A percentile compares a stretch with the other conserved stretches of the same genome.
Evolutionary conservation across 2,113 vertebrate genomes (phyloP).

Genomic region (Pungitius pungitius): DNA sequence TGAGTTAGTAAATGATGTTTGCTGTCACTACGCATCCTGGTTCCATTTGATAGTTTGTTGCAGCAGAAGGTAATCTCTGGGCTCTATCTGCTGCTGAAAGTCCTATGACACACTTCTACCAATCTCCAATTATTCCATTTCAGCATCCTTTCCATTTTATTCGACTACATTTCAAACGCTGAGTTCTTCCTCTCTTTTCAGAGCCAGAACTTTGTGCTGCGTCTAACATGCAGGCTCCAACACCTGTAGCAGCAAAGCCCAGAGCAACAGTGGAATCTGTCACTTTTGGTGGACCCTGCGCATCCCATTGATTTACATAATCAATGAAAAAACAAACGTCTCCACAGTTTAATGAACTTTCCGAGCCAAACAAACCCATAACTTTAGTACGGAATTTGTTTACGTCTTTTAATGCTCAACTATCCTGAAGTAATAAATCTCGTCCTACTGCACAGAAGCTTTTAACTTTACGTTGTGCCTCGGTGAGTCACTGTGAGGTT

Average conservation of each 20-base stretch:
- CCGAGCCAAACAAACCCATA: constrained; percentile 10
- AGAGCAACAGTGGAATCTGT: background rate
- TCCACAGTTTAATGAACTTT: constrained; percentile 36
- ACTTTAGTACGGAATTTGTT: constrained; percentile 41
- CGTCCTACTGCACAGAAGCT: constrained; percentile 20
- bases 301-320: background rate
- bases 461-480: background rate
- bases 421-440: background rate
- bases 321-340: constrained; percentile 20
- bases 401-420: constrained; percentile 14
- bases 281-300: background rate
- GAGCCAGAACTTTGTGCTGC: constrained; percentile 14
- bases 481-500: background rate
- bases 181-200: constrained; percentile 6
- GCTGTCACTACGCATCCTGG: background rate
- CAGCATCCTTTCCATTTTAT: constrained; percentile 20
- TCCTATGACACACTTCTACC: constrained; percentile 1
- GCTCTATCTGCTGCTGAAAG: constrained; percentile 1
- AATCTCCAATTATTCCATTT: constrained; percentile 37
- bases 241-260: background rate
- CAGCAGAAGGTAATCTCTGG: background rate
- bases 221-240: background rate
- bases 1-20: background rate
- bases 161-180: constrained; percentile 23
- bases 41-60: background rate